Evolutionary conservation across 2,113 vertebrate species (phyloP).

Genomic region (Poeciliopsis occidentalis): DNA sequence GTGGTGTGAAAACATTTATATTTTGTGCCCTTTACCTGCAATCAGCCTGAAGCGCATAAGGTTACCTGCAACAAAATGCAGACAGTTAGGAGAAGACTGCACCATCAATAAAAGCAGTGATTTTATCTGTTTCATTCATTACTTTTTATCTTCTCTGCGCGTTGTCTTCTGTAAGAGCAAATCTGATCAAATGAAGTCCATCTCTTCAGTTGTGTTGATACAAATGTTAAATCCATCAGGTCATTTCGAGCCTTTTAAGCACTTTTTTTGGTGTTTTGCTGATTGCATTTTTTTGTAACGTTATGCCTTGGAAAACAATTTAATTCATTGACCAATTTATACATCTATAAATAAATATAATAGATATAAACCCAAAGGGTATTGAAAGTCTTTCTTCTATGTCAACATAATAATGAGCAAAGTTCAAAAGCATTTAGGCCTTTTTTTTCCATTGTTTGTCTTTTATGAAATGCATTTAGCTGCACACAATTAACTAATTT

Average conservation of each 20-base stretch:
- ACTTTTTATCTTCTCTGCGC: constrained; percentile 36
- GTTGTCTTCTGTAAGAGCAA: constrained; percentile 43
- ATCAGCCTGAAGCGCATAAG: constrained; percentile 14
- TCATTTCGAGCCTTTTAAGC: constrained; percentile 25
- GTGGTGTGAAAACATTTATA: constrained; percentile 11
- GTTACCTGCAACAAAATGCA: constrained; percentile 42
- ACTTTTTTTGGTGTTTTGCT: constrained; percentile 29
- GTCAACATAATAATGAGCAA: too few species aligned
- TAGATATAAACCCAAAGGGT: too few species aligned
- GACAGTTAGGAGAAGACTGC: constrained; percentile 36
- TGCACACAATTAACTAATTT: too few species aligned
- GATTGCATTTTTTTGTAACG: constrained; percentile 10
- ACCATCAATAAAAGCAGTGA: constrained; percentile 49
- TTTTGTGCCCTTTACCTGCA: constrained; percentile 1
- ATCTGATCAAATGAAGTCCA: constrained; percentile 62
- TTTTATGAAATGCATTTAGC: too few species aligned
- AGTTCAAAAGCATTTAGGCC: too few species aligned
- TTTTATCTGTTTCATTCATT: constrained; percentile 46
- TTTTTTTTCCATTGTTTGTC: too few species aligned
- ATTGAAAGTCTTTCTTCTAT: too few species aligned
- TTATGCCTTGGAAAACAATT: constrained; percentile 8
- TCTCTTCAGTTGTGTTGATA: constrained; percentile 56
- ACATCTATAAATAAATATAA: too few species aligned
- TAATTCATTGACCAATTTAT: too few species aligned
- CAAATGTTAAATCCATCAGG: constrained; percentile 62